Percentiles rank a stretch among this genome's conserved stretches.
phyloP scores from a whole-genome alignment of 1,140 invertebrate species.

The Penaeus vannamei region DNA sequence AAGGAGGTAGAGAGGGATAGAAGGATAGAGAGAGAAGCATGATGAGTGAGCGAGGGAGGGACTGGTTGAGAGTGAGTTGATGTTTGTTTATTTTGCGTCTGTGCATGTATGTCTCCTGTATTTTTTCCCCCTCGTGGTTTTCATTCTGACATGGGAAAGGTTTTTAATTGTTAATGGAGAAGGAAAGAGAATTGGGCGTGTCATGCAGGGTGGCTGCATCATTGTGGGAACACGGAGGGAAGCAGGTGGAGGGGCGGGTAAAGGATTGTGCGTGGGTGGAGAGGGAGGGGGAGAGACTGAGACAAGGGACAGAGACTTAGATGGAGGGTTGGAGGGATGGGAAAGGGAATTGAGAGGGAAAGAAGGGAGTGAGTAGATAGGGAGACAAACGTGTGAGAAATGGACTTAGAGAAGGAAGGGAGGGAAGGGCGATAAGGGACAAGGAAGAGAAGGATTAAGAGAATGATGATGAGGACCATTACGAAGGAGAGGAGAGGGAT shows the following conservation, averaged over 20 bases:
- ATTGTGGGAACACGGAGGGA: not conserved
- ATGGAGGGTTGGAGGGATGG: constrained; percentile 4
- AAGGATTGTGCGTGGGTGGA: not conserved
- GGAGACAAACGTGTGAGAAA: not conserved
- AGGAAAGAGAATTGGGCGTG: too few relatives aligned
- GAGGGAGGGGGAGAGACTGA: constrained; percentile 9
- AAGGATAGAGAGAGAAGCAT: not conserved
- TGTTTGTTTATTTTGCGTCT: too few relatives aligned
- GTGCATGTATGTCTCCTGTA: too few relatives aligned
- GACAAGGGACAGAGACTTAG: not conserved
- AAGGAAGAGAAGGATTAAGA: too few relatives aligned
- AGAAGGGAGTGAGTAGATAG: not conserved
- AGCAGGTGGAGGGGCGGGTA: not conserved
- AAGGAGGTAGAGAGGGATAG: not conserved
- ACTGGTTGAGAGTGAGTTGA: not conserved
- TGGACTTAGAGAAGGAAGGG: not conserved
- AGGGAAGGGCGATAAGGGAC: not conserved
- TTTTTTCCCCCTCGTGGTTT: too few relatives aligned
- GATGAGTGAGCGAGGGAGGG: not conserved
- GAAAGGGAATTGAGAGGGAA: not conserved
- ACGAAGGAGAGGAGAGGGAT: too few relatives aligned
- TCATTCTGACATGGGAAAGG: too few relatives aligned
- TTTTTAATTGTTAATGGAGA: too few relatives aligned
- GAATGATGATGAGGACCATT: too few relatives aligned
- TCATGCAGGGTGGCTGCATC: too few relatives aligned